These are phyloP conservation scores for Sterna hirundo DNA, from an alignment of 2,113 vertebrate species.

Conservation along the genomic window DNA sequence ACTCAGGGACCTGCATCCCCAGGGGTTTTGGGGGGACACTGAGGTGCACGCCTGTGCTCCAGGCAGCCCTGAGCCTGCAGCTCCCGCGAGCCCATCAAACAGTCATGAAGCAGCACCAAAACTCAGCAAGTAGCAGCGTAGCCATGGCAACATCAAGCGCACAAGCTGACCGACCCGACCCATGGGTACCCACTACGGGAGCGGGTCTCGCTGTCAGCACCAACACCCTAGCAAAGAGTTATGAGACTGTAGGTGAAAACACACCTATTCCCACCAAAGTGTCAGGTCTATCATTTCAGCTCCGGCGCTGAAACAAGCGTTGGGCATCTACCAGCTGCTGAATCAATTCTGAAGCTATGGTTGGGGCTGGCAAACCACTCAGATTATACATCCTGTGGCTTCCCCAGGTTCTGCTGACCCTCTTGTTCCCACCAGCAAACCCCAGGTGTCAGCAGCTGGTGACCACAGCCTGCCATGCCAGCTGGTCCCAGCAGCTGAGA, in stretches of 20 bases:
- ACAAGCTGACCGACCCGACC: rapidly evolving
- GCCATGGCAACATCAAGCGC: background rate
- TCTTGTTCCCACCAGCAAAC: background rate
- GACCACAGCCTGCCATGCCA: rapidly evolving
- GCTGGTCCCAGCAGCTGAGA: background rate
- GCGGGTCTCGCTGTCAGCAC: background rate
- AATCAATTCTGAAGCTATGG: rapidly evolving
- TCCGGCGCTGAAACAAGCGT: rapidly evolving
- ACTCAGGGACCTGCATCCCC: background rate
- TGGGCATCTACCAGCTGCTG: background rate
- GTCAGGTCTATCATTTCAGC: background rate
- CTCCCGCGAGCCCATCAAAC: rapidly evolving
- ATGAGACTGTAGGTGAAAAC: background rate
- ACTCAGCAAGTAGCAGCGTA: background rate
- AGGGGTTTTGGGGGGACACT: background rate
- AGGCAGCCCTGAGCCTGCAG: background rate
- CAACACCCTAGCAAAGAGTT: no score
- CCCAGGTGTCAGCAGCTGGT: background rate
- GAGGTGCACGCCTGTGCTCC: background rate
- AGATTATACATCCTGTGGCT: background rate
- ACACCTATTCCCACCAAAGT: background rate
- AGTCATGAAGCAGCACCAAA: background rate
- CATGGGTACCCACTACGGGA: rapidly evolving
- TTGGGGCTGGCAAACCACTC: background rate
- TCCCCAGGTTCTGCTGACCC: background rate